Evolutionary conservation across 2,888 invertebrate genomes (phyloP).

Genomic region (Temnothorax rugatulus): DNA sequence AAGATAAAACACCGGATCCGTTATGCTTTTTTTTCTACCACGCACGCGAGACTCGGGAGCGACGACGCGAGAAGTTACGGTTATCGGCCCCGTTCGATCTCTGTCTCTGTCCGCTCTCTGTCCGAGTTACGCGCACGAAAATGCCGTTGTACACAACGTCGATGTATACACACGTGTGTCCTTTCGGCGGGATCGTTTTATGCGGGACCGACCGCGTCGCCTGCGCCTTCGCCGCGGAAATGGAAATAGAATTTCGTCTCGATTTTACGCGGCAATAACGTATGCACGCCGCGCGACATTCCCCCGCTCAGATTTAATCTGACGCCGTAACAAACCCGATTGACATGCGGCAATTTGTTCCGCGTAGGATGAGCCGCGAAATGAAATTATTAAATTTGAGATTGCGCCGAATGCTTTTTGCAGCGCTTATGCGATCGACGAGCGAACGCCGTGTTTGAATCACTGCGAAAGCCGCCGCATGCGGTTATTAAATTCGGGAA

Average conservation of each 20-base stretch:
- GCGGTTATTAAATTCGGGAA: constrained; percentile 36
- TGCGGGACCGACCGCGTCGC: constrained; percentile 58
- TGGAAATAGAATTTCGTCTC: constrained; percentile 65
- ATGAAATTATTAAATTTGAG: constrained; percentile 60
- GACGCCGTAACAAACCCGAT: constrained; percentile 54
- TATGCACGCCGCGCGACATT: constrained; percentile 9
- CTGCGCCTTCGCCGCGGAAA: constrained; percentile 40
- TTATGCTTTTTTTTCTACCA: not conserved
- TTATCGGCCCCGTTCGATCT: constrained; percentile 62
- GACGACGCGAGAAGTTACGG: constrained; percentile 52
- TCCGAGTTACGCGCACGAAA: constrained; percentile 55
- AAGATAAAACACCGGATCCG: constrained; percentile 30
- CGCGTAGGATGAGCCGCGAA: constrained; percentile 41
- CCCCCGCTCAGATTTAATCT: constrained; percentile 59
- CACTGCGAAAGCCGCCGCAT: not conserved
- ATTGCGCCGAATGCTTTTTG: constrained; percentile 36
- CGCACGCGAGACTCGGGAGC: not conserved
- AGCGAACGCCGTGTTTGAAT: constrained; percentile 14
- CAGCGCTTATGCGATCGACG: constrained; percentile 32
- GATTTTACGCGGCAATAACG: constrained; percentile 56
- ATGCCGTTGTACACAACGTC: not conserved
- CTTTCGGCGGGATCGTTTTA: constrained; percentile 48
- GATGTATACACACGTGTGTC: not conserved
- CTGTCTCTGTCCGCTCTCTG: constrained; percentile 52
- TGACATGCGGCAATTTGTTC: constrained; percentile 60